A percentile compares a stretch with the other conserved stretches of the same genome.
phyloP scores from a whole-genome alignment of 2,797 vertebrate species.

The Phoeniculus purpureus region DNA sequence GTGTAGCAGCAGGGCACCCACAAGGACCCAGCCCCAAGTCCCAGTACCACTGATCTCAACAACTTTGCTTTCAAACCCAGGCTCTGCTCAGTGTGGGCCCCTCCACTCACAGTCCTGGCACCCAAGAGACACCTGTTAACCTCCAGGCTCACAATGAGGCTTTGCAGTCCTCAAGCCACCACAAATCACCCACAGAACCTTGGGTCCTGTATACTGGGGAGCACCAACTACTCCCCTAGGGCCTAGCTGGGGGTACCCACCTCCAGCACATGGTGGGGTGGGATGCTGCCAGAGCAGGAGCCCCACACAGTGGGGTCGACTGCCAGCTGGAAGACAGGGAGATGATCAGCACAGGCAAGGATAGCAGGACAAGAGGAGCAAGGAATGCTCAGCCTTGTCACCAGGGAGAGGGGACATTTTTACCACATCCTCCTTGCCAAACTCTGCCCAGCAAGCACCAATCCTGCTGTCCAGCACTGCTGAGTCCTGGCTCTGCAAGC shows the following conservation, averaged over 20 bases:
- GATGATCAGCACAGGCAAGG: not conserved
- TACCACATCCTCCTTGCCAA: conserved; percentile 75
- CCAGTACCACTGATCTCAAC: not conserved
- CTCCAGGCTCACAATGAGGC: accelerated
- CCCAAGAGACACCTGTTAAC: not conserved
- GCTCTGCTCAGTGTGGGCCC: not conserved
- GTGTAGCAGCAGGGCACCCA: not conserved
- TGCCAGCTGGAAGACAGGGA: conserved; percentile 1
- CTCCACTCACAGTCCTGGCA: not conserved
- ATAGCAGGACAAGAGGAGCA: not conserved
- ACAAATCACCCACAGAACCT: not conserved
- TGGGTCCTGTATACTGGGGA: not conserved
- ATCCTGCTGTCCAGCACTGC: conserved; percentile 86
- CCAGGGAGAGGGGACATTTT: not conserved
- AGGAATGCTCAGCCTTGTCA: not conserved
- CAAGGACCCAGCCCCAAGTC: accelerated
- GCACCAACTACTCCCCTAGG: accelerated
- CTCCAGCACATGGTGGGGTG: not conserved
- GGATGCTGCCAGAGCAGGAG: not conserved
- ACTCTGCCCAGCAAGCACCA: conserved; percentile 71
- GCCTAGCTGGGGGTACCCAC: not conserved
- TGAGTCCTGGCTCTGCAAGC: conserved; percentile 85
- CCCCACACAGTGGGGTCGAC: not conserved
- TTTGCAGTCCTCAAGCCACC: not conserved
- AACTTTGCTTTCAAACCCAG: not conserved